A percentile compares a stretch with the other conserved stretches of the same genome.
phyloP scores from a whole-genome alignment of 2,888 invertebrate genomes.

The Meiosimyza decipiens region DNA sequence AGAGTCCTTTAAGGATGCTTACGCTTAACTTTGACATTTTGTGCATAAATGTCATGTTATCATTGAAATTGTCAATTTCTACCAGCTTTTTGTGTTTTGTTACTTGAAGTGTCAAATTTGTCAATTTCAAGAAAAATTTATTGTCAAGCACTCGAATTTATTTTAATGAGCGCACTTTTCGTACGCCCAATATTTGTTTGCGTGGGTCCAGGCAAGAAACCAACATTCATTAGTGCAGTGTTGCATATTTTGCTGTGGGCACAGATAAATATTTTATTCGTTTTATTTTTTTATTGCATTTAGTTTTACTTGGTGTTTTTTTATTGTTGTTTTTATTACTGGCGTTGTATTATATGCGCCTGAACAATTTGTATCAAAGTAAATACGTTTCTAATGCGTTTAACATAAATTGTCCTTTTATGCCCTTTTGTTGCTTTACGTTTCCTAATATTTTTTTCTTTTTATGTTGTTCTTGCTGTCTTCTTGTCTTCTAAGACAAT shows the following conservation, averaged over 20 bases:
- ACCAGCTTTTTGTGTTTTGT: neutral
- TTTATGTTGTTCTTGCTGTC: conserved; percentile 7
- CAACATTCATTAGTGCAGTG: conserved; percentile 10
- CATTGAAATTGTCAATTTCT: conserved; percentile 7
- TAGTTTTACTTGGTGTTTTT: neutral
- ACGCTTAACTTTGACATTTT: conserved; percentile 19
- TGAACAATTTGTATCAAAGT: conserved; percentile 33
- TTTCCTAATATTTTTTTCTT: neutral
- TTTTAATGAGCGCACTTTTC: conserved; percentile 28
- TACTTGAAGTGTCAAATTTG: conserved; percentile 32
- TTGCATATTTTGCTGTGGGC: conserved; percentile 14
- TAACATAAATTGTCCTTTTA: conserved; percentile 36
- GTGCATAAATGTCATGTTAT: conserved; percentile 7
- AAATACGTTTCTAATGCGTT: conserved; percentile 32
- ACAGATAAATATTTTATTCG: conserved; percentile 16
- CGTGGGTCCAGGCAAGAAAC: neutral
- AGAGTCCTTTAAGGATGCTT: neutral
- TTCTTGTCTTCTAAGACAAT: conserved; percentile 24
- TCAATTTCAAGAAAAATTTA: conserved; percentile 27
- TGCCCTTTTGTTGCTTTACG: conserved; percentile 20
- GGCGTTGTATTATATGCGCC: conserved; percentile 23
- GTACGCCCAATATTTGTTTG: neutral
- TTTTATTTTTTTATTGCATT: neutral
- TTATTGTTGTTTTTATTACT: conserved; percentile 6
- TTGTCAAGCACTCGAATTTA: conserved; percentile 26